These are phyloP conservation scores for Chrysopa pallens DNA, from an alignment of 1,140 invertebrate genomes.

Conservation along the genomic window DNA sequence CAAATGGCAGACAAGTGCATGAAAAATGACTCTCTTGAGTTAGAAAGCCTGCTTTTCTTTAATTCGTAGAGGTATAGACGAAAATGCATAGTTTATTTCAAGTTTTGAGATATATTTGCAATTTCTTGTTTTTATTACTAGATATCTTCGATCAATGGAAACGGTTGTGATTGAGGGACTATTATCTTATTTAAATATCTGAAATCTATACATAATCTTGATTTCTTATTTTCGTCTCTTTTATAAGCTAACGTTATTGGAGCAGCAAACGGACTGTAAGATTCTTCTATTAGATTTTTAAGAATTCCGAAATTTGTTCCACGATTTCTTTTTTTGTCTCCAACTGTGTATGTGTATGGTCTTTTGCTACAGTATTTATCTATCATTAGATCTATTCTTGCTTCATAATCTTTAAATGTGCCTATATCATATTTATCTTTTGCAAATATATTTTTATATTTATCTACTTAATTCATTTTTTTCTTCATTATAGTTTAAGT, in stretches of 20 bases:
- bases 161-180: slow-evolving; percentile 17
- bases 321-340: slow-evolving; percentile 17
- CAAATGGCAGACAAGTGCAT: slow-evolving; percentile 6
- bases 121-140: slow-evolving; percentile 13
- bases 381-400: slow-evolving; percentile 12
- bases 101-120: slow-evolving; percentile 16
- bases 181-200: slow-evolving; percentile 17
- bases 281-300: slow-evolving; percentile 17
- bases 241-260: slow-evolving; percentile 18
- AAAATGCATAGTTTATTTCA: slow-evolving; percentile 7
- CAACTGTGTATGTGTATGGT: slow-evolving; percentile 14
- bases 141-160: slow-evolving; percentile 16
- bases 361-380: slow-evolving; percentile 15
- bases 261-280: slow-evolving; percentile 17
- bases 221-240: slow-evolving; percentile 15
- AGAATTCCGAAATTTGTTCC: slow-evolving; percentile 14
- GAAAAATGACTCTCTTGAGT: slow-evolving; percentile 16
- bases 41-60: slow-evolving; percentile 19
- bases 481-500: slow-evolving; percentile 11
- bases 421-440: slow-evolving; percentile 16
- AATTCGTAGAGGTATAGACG: slow-evolving; percentile 13
- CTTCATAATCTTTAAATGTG: slow-evolving; percentile 13
- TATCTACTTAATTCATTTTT: slow-evolving; percentile 2
- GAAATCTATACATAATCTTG: slow-evolving; percentile 17
- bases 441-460: slow-evolving; percentile 13